A percentile compares a stretch with the other conserved stretches of the same genome.
Conservation (phyloP, 2,797 vertebrate species). For the Rhinoraja longicauda region DNA sequence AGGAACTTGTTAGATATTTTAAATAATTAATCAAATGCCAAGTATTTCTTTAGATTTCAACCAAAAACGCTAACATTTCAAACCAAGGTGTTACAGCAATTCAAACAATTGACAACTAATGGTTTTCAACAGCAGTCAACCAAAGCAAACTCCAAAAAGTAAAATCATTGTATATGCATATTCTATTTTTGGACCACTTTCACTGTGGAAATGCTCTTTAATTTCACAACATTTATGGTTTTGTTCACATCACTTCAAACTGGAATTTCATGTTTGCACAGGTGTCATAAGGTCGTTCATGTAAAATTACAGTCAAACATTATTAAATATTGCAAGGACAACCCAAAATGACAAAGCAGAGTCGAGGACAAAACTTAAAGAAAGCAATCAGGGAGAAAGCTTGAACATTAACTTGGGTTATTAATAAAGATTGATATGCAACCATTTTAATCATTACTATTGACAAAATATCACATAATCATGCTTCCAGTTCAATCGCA, state of each 20-base stretch:
- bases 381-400: neutral
- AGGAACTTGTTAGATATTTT: slow-evolving; percentile 22
- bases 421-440: neutral
- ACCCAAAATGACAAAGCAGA: neutral
- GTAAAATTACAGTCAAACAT: neutral
- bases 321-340: neutral
- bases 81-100: neutral
- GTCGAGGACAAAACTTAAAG: neutral
- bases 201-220: neutral
- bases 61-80: neutral
- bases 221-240: neutral
- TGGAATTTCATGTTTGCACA: neutral
- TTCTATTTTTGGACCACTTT: neutral
- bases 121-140: slow-evolving; percentile 2
- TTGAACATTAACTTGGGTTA: too few relatives aligned
- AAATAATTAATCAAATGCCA: slow-evolving; percentile 24
- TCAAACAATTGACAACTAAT: slow-evolving; percentile 11
- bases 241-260: neutral
- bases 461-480: neutral
- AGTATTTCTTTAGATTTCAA: slow-evolving; percentile 25
- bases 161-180: neutral
- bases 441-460: neutral
- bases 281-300: neutral
- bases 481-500: neutral
- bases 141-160: neutral